Evolutionary conservation across 2,797 vertebrate genomes (phyloP).

Genomic region (Mormyrops boulengeri): DNA sequence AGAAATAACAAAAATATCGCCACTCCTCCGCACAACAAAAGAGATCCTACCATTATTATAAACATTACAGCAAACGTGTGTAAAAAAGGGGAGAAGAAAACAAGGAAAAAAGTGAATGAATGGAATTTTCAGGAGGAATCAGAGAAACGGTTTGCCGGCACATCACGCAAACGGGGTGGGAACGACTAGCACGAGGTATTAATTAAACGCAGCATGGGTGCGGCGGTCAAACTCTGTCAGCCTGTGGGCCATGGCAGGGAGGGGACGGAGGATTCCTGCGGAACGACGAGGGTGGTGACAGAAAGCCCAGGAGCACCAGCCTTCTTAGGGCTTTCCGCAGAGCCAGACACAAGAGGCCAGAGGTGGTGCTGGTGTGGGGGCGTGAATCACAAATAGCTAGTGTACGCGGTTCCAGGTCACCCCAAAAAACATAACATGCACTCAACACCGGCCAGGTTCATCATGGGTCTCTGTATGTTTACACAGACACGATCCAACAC

Average conservation of each 20-base stretch:
- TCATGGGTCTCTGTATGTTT: conserved; percentile 43
- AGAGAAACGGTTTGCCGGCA: neutral
- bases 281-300: conserved; percentile 32
- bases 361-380: conserved; percentile 26
- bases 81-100: neutral
- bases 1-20: conserved; percentile 17
- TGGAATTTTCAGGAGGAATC: conserved; percentile 8
- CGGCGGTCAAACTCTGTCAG: neutral
- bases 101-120: neutral
- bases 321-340: conserved; percentile 58
- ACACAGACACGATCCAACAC: conserved; percentile 42
- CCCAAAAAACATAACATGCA: conserved; percentile 24
- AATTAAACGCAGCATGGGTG: neutral
- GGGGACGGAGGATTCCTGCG: conserved; percentile 24
- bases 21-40: neutral
- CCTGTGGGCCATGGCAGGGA: neutral
- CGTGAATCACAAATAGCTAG: neutral
- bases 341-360: conserved; percentile 7
- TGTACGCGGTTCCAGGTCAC: neutral
- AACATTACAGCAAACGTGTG: neutral
- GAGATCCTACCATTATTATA: neutral
- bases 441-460: conserved; percentile 46
- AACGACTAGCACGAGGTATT: neutral
- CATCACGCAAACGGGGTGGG: neutral
- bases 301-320: conserved; percentile 39